A percentile compares a stretch with the other conserved stretches of the same genome.
Conservation (phyloP, 2,113 vertebrate genomes). For the Theristicus caerulescens region DNA sequence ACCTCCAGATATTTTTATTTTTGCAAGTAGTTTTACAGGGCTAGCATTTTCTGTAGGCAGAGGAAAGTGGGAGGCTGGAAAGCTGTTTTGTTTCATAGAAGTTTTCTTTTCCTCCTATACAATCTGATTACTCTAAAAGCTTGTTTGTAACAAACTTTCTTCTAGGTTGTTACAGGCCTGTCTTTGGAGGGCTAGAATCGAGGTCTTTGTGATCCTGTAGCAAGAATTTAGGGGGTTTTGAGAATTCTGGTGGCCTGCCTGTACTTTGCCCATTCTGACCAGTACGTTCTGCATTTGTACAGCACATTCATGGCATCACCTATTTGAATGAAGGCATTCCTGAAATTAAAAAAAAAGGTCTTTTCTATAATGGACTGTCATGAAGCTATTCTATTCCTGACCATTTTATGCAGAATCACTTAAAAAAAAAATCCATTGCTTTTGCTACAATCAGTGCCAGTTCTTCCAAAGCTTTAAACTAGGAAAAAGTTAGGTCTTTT, state of each 20-base stretch:
- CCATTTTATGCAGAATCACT: not conserved
- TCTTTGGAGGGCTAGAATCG: not conserved
- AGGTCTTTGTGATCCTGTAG: not conserved
- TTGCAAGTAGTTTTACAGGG: not conserved
- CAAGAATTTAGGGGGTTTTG: not conserved
- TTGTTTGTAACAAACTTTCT: not conserved
- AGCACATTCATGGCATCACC: fast-evolving
- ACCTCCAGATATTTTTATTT: not conserved
- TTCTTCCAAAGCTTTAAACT: not conserved
- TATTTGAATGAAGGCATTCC: not conserved
- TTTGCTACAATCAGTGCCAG: fast-evolving
- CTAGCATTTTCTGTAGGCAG: not conserved
- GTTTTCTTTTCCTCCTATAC: not conserved
- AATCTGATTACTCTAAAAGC: not conserved
- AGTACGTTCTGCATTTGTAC: not conserved
- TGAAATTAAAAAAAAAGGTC: fast-evolving
- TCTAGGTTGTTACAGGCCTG: not conserved
- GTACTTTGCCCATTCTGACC: not conserved
- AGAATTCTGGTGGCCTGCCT: not conserved
- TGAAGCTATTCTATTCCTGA: not conserved
- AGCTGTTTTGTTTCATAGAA: not conserved
- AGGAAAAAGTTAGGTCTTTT: not conserved
- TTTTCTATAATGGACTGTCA: not conserved
- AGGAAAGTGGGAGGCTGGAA: not conserved
- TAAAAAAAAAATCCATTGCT: not conserved